Evolutionary conservation across 2,113 vertebrate genomes (phyloP), one percentile per base, ranked within the genome.

Genomic region (Xiphophorus couchianus): DNA sequence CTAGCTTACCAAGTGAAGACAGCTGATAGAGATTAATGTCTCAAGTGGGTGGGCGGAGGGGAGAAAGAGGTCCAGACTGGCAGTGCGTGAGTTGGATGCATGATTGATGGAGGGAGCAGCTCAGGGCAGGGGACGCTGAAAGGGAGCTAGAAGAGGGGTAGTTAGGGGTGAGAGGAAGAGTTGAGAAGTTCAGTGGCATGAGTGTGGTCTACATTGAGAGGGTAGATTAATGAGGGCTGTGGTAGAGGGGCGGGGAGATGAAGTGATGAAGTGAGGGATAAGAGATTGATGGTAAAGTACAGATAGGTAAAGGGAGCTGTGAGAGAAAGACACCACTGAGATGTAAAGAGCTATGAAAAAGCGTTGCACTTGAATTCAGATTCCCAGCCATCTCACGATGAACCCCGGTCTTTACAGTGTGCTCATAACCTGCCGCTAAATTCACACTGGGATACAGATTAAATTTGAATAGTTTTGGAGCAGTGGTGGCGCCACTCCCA

Each of bases 11-110:
- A 35, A 78, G 86, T 71, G 84, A 33, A 74, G 87, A 89, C 84
- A 87, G 87, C 81, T 88, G 85, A 92, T 93, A 76, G 90, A 91
- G 91, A 93, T 93, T 80, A 91, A 93, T 93, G 90, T 86, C 73
- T 87, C 37, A 83, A 80, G 77, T 77, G 84, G 81, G 88, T 89
- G 88, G 78, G 82, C 51, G 62, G 82, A 68, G 64, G 67, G 76
- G 73, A 72, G 76, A 74, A 76, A 76, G 80, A 80, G 73, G 79
- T 87, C 76, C 75, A 81, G 90, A 84, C 84, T 91, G 81, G 81
- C 83, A 78, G 80, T 29, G 82, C 72, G 86, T 88, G 88, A 86
- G 81, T 37, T 77, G 85, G 81, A 74, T 81, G 73, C 69, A 66
- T 89, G 91, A 91, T 85, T 84, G 91, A 93, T 91, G 83, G 86